Evolutionary conservation across 2,113 vertebrate genomes (phyloP), one percentile per base, ranked within the genome.

Genomic region (Microtus montanus): DNA sequence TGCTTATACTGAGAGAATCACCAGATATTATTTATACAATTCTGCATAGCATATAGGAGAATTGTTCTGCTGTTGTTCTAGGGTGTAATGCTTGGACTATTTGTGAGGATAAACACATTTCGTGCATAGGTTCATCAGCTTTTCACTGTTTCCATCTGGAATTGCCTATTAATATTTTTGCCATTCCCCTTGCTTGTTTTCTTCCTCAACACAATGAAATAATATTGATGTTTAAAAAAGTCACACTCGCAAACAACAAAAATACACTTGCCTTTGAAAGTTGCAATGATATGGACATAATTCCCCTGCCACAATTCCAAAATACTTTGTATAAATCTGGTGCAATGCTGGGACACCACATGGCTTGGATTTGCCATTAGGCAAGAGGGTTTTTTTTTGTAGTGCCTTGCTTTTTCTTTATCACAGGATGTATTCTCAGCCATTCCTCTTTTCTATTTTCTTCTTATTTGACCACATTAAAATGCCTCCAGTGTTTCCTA

Each of bases 11-110:
- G 73, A 94, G 79, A 96, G 73, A 96, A 80, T 54, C 71, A 49
- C 7, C 0, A 0, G 66, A 7, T 85, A 28, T 90, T 93, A 87
- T 83, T 94, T 89, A 92, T 71, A 80, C 70, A 80, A 74, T 87
- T 41, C 49, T 89, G 20, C 54, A 47, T n/a, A 83, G 71, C 3
- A 3, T 74, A 26, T 19, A 88, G 41, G 66, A 68, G 82, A 64
- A 47, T 86, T 87, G 68, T 73, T 94, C 79, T 89, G 41, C 89
- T 90, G 49, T 92, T 89, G 19, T 92, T 95, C 3, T 83, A 87
- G 38, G 52, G 64, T 79, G 33, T 83, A n/a, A 38, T 95, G 71
- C 68, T 86, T 88, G 73, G 89, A 86, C 87, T 83, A 90, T 73
- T 95, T 68, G 41, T 41, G 73, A 89, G n/a, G 78, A 89, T 87